Base-by-base conservation (phyloP, 2,113 vertebrate species). In the Crotophaga sulcirostris region DNA sequence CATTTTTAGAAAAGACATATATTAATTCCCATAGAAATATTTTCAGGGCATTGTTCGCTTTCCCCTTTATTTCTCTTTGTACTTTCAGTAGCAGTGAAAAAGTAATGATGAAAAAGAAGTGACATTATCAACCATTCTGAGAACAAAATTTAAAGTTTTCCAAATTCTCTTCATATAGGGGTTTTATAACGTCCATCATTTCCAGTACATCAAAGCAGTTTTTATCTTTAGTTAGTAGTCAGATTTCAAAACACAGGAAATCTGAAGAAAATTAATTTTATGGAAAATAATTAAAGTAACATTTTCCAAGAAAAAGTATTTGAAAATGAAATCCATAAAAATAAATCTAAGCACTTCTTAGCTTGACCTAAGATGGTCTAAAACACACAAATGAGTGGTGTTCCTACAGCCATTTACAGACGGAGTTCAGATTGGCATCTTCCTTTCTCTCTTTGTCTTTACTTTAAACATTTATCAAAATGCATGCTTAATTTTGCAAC, bases 151-250 rank as follows among this genome's bases (percentile, higher is more conserved):
- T 44, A 33, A 89, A 91, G 44, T 74, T 77, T 69, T 73, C 40
- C 19, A 6, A 93, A 69, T 56, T 69, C 75, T 42, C 47, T 81
- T 81, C 29, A 60, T 42, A 49, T 51, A 33, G 21, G 34, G 12
- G 29, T 10, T 42, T 73, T 51, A 49, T 19, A 59, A 45, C 17
- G 23, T 60, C 79, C 77, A 70, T 75, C 83, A 75, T 54, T 90
- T 74, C 15, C n/a, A 33, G 51, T 44, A 90, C 67, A n/a, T n/a
- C n/a, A n/a, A n/a, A 79, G 69, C 60, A 79, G 20, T 1, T 64
- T 94, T 87, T 75, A 70, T 79, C 93, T 83, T 58, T 68, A 82
- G 59, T 68, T 92, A 90, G 52, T 78, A 75, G 67, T 60, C 36
- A 45, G 67, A 51, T 75, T 92, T 87, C 45, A 84, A 80, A 93